phyloP scores from a whole-genome alignment of 2,113 vertebrate species.

The Sinocyclocheilus maitianheensis region DNA sequence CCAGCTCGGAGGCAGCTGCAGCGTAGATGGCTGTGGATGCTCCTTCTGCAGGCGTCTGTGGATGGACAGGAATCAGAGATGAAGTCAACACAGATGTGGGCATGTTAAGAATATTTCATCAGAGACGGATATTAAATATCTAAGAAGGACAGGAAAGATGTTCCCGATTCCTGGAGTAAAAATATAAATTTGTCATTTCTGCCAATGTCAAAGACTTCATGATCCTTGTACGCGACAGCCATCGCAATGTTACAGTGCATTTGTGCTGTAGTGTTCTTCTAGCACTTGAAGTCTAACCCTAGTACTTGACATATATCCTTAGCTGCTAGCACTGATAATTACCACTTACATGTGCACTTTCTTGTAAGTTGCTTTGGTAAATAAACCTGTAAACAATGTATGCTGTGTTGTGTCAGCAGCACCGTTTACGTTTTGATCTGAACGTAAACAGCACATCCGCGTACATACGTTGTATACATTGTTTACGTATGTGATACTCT shows the following conservation, averaged over 20 bases:
- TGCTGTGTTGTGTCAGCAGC: no score
- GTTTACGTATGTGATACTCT: no score
- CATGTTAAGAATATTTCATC: background rate
- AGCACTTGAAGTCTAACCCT: slow-evolving; percentile 5
- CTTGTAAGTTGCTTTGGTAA: background rate
- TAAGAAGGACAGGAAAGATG: background rate
- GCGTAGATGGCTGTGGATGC: slow-evolving; percentile 80
- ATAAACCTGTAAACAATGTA: background rate
- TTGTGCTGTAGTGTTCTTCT: background rate
- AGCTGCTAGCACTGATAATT: slow-evolving; percentile 5
- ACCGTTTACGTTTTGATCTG: no score
- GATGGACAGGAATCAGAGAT: slow-evolving; percentile 38
- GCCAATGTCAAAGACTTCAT: background rate
- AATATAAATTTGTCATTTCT: background rate
- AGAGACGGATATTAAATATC: background rate
- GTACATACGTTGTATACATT: no score
- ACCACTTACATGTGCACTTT: background rate
- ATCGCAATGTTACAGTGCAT: slow-evolving; percentile 5
- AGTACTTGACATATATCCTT: slow-evolving; percentile 23
- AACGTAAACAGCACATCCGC: no score
- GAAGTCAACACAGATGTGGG: background rate
- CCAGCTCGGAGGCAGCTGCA: slow-evolving; percentile 76
- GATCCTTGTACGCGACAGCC: background rate
- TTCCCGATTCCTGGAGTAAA: background rate
- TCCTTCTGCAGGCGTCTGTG: slow-evolving; percentile 86